Percentiles rank a stretch among this genome's conserved stretches.
Evolutionary conservation across 2,888 invertebrate genomes (phyloP).

Genomic region (Lapara coniferarum): DNA sequence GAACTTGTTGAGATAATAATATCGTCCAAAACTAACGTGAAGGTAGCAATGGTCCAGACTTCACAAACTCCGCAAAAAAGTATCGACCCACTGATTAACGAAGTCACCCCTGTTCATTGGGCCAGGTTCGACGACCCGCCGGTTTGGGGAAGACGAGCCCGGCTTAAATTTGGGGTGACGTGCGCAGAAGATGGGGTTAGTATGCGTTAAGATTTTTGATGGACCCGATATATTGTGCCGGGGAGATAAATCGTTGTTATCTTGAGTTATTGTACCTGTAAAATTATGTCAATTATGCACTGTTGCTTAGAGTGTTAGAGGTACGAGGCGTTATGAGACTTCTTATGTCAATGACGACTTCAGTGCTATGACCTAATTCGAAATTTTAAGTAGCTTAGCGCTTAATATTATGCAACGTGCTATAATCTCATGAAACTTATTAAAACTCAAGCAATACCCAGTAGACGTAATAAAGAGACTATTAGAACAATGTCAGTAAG

Average conservation of each 20-base stretch:
- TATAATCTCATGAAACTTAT: too few species aligned
- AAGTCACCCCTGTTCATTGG: not conserved
- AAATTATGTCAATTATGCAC: too few species aligned
- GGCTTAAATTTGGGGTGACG: constrained; percentile 22
- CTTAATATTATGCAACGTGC: too few species aligned
- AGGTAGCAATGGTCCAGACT: not conserved
- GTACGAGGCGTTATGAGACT: too few species aligned
- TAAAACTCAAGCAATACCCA: too few species aligned
- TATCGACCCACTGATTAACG: constrained; percentile 26
- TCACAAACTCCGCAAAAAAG: constrained; percentile 6
- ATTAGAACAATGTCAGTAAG: too few species aligned
- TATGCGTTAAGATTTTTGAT: constrained; percentile 12
- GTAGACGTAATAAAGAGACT: too few species aligned
- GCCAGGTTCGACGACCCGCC: constrained; percentile 9
- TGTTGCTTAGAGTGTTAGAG: too few species aligned
- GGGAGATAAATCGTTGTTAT: not conserved
- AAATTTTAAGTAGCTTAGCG: too few species aligned
- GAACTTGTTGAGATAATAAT: too few species aligned
- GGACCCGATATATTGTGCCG: not conserved
- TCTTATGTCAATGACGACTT: too few species aligned
- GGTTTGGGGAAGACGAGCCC: constrained; percentile 17
- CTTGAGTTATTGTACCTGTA: not conserved
- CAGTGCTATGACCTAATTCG: too few species aligned
- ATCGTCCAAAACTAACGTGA: not conserved
- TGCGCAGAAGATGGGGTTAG: constrained; percentile 14